Conservation (phyloP, 2,888 invertebrate genomes). For the Sisyra terminalis region DNA sequence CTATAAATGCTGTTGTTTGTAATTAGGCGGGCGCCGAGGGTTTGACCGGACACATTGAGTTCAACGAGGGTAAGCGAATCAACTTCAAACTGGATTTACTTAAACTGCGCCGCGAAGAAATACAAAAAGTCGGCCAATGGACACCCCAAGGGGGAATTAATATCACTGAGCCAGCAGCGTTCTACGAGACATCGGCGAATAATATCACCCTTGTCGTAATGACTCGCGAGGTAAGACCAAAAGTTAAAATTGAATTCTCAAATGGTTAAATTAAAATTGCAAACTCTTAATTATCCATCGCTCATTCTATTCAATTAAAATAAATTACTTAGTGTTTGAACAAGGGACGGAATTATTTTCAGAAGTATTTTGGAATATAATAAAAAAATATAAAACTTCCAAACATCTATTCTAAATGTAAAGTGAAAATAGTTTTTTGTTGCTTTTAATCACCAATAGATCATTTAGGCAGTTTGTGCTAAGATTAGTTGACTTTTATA, state of each 20-base stretch:
- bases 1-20: not conserved
- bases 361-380: no score
- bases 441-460: no score
- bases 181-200: slow-evolving; percentile 63
- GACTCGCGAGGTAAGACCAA: slow-evolving; percentile 57
- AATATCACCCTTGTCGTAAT: slow-evolving; percentile 84
- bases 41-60: slow-evolving; percentile 73
- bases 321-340: no score
- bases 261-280: no score
- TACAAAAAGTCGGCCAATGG: slow-evolving; percentile 73
- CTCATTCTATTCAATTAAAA: no score
- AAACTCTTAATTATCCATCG: no score
- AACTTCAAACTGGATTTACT: slow-evolving; percentile 76
- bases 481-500: no score
- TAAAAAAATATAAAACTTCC: no score
- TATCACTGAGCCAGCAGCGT: slow-evolving; percentile 71
- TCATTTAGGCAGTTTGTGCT: no score
- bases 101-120: slow-evolving; percentile 60
- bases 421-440: no score
- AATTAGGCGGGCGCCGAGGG: slow-evolving; percentile 64
- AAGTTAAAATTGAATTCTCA: not conserved
- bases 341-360: no score
- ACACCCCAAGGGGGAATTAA: slow-evolving; percentile 55
- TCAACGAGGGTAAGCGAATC: slow-evolving; percentile 67
- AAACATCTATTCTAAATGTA: no score